phyloP scores from a whole-genome alignment of 2,797 vertebrate species.

The Erithacus rubecula region DNA sequence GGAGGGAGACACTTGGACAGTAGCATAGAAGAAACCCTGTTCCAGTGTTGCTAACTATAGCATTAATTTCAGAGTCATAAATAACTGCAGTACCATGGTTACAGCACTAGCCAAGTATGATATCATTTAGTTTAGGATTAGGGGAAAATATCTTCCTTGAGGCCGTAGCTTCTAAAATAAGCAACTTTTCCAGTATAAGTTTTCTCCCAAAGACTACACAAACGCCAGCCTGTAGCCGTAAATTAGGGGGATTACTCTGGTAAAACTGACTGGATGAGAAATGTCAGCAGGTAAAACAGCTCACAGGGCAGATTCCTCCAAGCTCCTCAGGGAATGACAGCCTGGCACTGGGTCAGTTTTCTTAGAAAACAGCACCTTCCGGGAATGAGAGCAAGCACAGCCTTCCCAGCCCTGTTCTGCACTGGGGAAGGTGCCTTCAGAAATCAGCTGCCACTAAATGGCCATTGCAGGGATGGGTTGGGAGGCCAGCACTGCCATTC shows the following conservation, averaged over 20 bases:
- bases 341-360: neutral
- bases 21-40: conserved; percentile 56
- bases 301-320: neutral
- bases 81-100: conserved; percentile 61
- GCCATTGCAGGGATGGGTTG: neutral
- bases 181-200: conserved; percentile 43
- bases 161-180: conserved; percentile 66
- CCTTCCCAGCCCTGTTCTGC: rapidly evolving
- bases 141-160: conserved; percentile 59
- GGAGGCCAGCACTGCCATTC: neutral
- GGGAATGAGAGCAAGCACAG: neutral
- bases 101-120: conserved; percentile 64
- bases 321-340: neutral
- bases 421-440: neutral
- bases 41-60: conserved; percentile 68
- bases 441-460: neutral
- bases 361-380: neutral
- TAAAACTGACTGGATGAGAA: neutral
- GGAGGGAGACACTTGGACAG: conserved; percentile 46
- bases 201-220: conserved; percentile 48
- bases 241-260: conserved; percentile 22
- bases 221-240: conserved; percentile 3
- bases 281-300: conserved; percentile 7
- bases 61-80: conserved; percentile 59
- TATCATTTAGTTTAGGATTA: conserved; percentile 65